Evolutionary conservation across 2,888 invertebrate species (phyloP), one percentile per base, ranked within the genome.

Genomic region (Diabrotica balteata): DNA sequence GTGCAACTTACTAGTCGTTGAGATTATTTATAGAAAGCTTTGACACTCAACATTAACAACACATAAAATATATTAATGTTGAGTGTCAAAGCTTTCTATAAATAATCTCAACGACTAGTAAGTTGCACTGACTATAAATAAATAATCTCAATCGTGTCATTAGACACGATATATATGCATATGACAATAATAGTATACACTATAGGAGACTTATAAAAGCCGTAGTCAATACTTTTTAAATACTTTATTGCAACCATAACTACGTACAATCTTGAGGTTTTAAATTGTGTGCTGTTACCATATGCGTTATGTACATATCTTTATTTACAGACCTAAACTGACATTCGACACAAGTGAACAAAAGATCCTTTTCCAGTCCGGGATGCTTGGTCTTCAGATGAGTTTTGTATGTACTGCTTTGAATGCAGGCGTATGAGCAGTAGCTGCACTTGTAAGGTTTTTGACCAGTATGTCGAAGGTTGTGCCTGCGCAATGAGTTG

Each of bases 331-430:
- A 87, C 74, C 88, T 87, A 80, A 88, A 91, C 45, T 86, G 83
- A 75, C 91, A 91, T 75, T 86, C 86, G 0, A 86, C 84, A 76
- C 91, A 91, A 6, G 86, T 85, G 76, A 88, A 89, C 75, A 93
- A 84, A 11, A 90, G 86, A 8, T 86, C 86, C 44, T 88, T 86
- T 66, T 88, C 89, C 69, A 88, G 81, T 43, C 89, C 90, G 0
- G 93, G 93, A 82, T 95, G 95, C 79, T 92, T 92, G 63, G 90
- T 90, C 75, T 90, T 89, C 79, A 95, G 86, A 80, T 95, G 95
- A 22, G 89, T 86, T 77, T 94, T 91, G 81, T 92, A 93, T 0
- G 91, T 88, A 7, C 90, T 91, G 64, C 93, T 92, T 81, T 94
- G 93, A 73, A 95, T 94, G 75, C 92, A 90, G 9, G 90, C 89